Conservation (phyloP, 2,888 invertebrate species). For the Drosophila melanosoma region DNA sequence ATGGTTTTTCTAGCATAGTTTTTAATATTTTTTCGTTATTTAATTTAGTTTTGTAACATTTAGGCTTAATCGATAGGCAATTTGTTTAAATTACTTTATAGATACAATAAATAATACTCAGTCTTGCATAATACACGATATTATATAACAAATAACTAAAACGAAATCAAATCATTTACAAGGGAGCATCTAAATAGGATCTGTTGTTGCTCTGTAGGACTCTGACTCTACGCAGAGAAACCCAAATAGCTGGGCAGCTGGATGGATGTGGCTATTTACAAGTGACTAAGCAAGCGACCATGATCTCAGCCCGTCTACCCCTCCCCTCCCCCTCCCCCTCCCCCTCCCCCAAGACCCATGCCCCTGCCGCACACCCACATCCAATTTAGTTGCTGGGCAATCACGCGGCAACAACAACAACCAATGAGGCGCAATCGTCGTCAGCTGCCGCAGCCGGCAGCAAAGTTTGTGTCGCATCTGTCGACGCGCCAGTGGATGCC, state of each 20-base stretch:
- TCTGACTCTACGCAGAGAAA: conserved; percentile 23
- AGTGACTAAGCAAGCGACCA: conserved; percentile 66
- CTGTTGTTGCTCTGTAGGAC: conserved; percentile 30
- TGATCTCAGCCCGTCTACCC: conserved; percentile 25
- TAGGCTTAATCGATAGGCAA: conserved; percentile 68
- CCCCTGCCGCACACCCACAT: conserved; percentile 10
- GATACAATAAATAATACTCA: conserved; percentile 76
- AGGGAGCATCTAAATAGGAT: conserved; percentile 27
- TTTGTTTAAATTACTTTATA: conserved; percentile 58
- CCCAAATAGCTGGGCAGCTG: conserved; percentile 44
- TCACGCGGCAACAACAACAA: conserved; percentile 79
- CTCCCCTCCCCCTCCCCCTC: background rate
- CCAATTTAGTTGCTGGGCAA: conserved; percentile 63
- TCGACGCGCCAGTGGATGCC: conserved; percentile 41
- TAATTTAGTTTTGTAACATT: conserved; percentile 57
- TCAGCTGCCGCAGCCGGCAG: conserved; percentile 73
- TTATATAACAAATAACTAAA: conserved; percentile 70
- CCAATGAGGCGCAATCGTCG: conserved; percentile 76
- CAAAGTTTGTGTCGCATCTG: conserved; percentile 58
- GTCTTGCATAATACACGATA: conserved; percentile 75
- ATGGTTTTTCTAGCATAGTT: conserved; percentile 22
- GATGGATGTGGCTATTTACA: conserved; percentile 62
- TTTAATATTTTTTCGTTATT: conserved; percentile 33
- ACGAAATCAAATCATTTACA: conserved; percentile 46
- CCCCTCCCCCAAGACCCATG: background rate